Conservation (phyloP, 2,888 invertebrate species). For the Megamerina dolium region DNA sequence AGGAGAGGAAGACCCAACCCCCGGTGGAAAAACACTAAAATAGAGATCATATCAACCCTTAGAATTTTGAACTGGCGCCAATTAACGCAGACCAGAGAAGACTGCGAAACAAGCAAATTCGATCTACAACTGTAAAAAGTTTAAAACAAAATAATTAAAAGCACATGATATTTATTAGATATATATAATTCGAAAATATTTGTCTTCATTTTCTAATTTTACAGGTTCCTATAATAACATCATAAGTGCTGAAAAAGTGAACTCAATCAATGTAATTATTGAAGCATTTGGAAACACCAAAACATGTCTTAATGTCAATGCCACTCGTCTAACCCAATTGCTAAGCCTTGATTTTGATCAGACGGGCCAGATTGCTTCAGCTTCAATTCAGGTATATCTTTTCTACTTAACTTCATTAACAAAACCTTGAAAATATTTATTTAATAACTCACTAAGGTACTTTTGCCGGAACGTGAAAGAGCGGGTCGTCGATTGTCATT, state of each 20-base stretch:
- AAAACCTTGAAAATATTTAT: background rate
- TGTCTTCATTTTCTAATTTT: conserved; percentile 10
- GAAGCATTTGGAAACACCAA: conserved; percentile 87
- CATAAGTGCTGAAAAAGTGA: conserved; percentile 74
- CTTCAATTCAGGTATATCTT: conserved; percentile 68
- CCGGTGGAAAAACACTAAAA: no score
- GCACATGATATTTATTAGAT: no score
- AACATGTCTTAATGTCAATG: conserved; percentile 79
- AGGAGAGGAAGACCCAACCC: no score
- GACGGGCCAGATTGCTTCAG: conserved; percentile 82
- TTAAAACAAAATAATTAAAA: no score
- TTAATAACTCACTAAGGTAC: conserved; percentile 52
- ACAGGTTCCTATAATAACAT: conserved; percentile 62
- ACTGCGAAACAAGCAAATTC: no score
- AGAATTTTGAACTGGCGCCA: no score
- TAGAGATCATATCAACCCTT: no score
- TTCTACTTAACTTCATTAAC: no score
- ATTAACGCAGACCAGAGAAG: no score
- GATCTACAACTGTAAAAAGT: no score
- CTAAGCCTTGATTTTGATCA: conserved; percentile 93
- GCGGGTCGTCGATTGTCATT: conserved; percentile 59
- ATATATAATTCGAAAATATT: no score
- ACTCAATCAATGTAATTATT: conserved; percentile 74
- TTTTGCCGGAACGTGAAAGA: conserved; percentile 73
- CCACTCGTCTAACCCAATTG: conserved; percentile 86